Evolutionary conservation across 2,888 invertebrate species (phyloP), one percentile per base, ranked within the genome.

Genomic region (Rhamphomyia laevipes): DNA sequence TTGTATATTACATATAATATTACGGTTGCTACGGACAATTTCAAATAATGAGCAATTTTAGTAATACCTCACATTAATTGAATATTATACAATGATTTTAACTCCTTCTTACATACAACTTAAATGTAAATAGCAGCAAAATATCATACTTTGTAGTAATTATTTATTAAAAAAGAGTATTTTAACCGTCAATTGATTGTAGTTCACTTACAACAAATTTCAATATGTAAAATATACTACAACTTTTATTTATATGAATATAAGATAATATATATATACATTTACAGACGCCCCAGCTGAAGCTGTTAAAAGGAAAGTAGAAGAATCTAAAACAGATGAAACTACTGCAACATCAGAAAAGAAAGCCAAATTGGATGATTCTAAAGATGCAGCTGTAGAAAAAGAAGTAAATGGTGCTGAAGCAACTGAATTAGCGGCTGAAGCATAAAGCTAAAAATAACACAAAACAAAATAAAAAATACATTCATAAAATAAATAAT

Each of bases 371-470:
- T 61, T 70, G 59, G 69, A 70, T 50, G 69, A 69, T 51, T 60
- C 68, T 59, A 66, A 66, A 63, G 67, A 67, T 4, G 18, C 18
- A 18, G 18, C 38, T 18, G 18, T 18, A 40, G 40, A 40, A 11
- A 56, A 57, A 56, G 69, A 68, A 51, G 68, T 66, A 59, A 70
- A 69, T 51, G 70, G 70, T 58, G 64, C 68, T 55, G 70, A 69
- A 55, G 63, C 67, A 58, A 64, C 67, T 58, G 70, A 70, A 61
- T 68, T 68, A 62, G 70, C 68, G 61, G 70, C 69, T 63, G 69
- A 69, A 69, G 58, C 55, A 60, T 50, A 55, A 53, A 52, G n/a
- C n/a, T n/a, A 53, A 55, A 51, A 49, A 54, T 51, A 51, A 53
- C 51, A 47, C 55, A 53, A 51, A 47, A 30, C 50, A 58, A 53